These are phyloP conservation scores for Leptoteleia sp. DNA, from an alignment of 1,140 invertebrate species.

Conservation along the genomic window DNA sequence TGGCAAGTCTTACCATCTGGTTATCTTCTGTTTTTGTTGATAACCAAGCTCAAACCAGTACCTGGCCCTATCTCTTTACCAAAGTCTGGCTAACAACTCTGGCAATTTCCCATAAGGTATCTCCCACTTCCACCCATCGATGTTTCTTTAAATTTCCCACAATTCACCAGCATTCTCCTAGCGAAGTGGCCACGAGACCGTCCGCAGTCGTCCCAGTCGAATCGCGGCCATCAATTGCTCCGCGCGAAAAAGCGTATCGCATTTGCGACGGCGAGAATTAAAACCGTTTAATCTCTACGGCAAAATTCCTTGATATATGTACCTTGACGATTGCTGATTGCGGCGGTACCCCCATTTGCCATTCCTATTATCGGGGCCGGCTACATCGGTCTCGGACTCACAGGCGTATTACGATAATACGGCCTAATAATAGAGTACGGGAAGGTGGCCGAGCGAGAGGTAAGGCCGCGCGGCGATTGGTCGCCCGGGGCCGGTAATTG, in stretches of 20 bases:
- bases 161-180: too few species aligned
- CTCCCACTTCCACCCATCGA: too few species aligned
- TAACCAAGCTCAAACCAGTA: too few species aligned
- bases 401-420: constrained; percentile 75
- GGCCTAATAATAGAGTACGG: constrained; percentile 77
- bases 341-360: constrained; percentile 52
- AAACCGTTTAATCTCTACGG: constrained; percentile 55
- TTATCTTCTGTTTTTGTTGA: too few species aligned
- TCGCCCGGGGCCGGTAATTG: constrained; percentile 73
- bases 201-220: too few species aligned
- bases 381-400: constrained; percentile 71
- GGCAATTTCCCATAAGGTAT: too few species aligned
- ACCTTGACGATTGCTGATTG: constrained; percentile 47
- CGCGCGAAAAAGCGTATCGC: constrained; percentile 51
- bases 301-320: constrained; percentile 62
- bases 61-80: too few species aligned
- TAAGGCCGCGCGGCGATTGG: constrained; percentile 72
- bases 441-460: constrained; percentile 32
- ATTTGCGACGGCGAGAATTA: constrained; percentile 48
- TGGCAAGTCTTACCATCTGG: too few species aligned
- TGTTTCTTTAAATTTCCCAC: too few species aligned
- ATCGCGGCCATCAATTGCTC: constrained; percentile 12
- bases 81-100: too few species aligned
- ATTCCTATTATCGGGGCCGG: constrained; percentile 66
- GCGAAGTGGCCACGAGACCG: too few species aligned